Percentiles rank a stretch among this genome's conserved stretches.
These are phyloP conservation scores for Hipparchia semele DNA, from an alignment of 2,888 invertebrate genomes.

Conservation along the genomic window DNA sequence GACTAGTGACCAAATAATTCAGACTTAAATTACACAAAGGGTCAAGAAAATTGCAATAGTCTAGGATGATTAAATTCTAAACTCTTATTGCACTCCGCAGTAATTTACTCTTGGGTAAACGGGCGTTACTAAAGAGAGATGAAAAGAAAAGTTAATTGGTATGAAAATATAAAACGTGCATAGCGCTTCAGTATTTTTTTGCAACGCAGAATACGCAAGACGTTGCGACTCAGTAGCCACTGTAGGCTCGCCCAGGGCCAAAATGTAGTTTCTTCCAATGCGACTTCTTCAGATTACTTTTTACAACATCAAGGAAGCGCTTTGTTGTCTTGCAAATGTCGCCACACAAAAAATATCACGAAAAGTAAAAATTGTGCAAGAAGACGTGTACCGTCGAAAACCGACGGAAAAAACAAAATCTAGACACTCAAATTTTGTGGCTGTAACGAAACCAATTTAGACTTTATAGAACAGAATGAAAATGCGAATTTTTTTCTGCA, in stretches of 20 bases:
- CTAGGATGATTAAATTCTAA: not conserved
- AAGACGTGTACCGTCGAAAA: slow-evolving; percentile 19
- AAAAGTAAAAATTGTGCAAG: slow-evolving; percentile 21
- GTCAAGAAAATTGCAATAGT: not conserved
- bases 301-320: slow-evolving; percentile 22
- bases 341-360: slow-evolving; percentile 19
- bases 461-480: slow-evolving; percentile 3
- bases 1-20: too few relatives aligned
- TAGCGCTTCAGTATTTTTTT: slow-evolving; percentile 12
- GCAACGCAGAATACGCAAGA: slow-evolving; percentile 25
- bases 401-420: slow-evolving; percentile 10
- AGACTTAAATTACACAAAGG: not conserved
- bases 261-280: slow-evolving; percentile 24
- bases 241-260: slow-evolving; percentile 24
- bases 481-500: slow-evolving; percentile 25
- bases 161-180: slow-evolving; percentile 11
- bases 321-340: slow-evolving; percentile 23
- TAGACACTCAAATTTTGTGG: slow-evolving; percentile 14
- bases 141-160: slow-evolving; percentile 21
- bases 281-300: slow-evolving; percentile 22
- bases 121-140: slow-evolving; percentile 11
- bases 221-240: slow-evolving; percentile 26
- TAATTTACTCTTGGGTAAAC: slow-evolving; percentile 19
- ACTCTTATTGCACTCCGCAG: slow-evolving; percentile 4
- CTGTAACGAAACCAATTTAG: slow-evolving; percentile 19